Evolutionary conservation across 2,797 vertebrate species (phyloP), one percentile per base, ranked within the genome.

Genomic region (Dipus sagitta): DNA sequence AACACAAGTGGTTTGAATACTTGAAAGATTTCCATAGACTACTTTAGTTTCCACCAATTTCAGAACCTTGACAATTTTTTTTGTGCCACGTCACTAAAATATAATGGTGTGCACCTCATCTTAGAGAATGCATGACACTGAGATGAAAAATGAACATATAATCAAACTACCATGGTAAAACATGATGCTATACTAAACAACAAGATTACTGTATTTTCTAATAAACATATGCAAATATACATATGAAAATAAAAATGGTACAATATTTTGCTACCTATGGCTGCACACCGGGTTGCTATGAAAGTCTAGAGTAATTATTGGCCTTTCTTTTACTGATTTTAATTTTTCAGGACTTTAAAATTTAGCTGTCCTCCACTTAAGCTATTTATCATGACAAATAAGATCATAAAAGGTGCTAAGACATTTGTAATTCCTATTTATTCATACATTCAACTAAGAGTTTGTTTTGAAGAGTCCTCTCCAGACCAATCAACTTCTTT

Each of bases 281-380:
- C 21, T 92, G 15, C 42, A 71, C n/a, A 77, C n/a, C 80, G 20
- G 14, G 93, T 94, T 96, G 62, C 94, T 79, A 94, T 96, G 92
- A 86, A 72, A 95, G 94, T 80, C 52, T 32, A 79, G 77, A 86
- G 95, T 92, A 96, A 96, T 94, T 93, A 96, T 80, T 21, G 34
- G 32, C 12, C 60, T 96, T 93, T 88, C 34, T 86, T 23, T 91
- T 94, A 90, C 6, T 93, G 60, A 90, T 79, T 38, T 90, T 85
- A 64, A 72, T 62, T 94, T 93, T 60, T 90, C 67, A 90, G 68
- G 30, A 81, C 20, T 86, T 92, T 67, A 32, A 80, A n/a, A 54
- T 26, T 72, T 94, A 42, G 14, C 17, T 72, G n/a, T 81, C 67
- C 15, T 93, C 54, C 67, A 85, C 65, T 15, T 94, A 15, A 47